Base-by-base conservation (phyloP, 2,888 invertebrate species). In the Cosmia trapezina region DNA sequence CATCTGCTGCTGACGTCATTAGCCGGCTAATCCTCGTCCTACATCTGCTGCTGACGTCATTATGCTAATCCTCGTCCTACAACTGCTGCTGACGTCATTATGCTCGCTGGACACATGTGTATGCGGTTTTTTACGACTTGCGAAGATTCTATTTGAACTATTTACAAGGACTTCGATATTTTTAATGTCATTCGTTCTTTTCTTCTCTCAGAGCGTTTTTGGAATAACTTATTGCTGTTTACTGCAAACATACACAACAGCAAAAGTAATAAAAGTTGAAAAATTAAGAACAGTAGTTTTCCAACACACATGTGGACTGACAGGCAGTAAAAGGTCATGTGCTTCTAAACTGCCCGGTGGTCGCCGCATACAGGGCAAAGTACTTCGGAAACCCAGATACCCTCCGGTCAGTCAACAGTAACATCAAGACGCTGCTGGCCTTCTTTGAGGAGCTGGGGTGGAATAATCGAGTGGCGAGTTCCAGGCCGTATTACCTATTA, bases 21-120 rank as follows among this genome's bases (percentile, higher is more conserved):
- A 70, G 54, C 41, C 33, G n/a, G 64, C 5, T 80, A 72, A 72
- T 78, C 69, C 63, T 28, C n/a, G 51, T 41, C 2, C 17, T 47
- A 51, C 65, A 41, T 53, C n/a, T 11, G 59, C 73, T 8, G 41
- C 41, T 12, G n/a, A n/a, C n/a, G n/a, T n/a, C n/a, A n/a, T n/a
- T n/a, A n/a, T n/a, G n/a, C n/a, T n/a, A n/a, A n/a, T n/a, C n/a
- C n/a, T n/a, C n/a, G n/a, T n/a, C n/a, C n/a, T n/a, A n/a, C n/a
- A n/a, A n/a, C n/a, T n/a, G n/a, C n/a, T 12, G 9, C 43, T 28
- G 69, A 70, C 63, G 63, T 56, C 66, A 72, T 62, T 66, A 17
- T 57, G 54, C 22, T 45, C 47, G 28, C 53, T 28, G n/a, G 51
- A 49, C 41, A 53, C 8, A 14, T 45, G 22, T 49, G 12, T 12